These are phyloP conservation scores for Allygus modestus DNA, from an alignment of 2,888 invertebrate genomes.

Conservation along the genomic window DNA sequence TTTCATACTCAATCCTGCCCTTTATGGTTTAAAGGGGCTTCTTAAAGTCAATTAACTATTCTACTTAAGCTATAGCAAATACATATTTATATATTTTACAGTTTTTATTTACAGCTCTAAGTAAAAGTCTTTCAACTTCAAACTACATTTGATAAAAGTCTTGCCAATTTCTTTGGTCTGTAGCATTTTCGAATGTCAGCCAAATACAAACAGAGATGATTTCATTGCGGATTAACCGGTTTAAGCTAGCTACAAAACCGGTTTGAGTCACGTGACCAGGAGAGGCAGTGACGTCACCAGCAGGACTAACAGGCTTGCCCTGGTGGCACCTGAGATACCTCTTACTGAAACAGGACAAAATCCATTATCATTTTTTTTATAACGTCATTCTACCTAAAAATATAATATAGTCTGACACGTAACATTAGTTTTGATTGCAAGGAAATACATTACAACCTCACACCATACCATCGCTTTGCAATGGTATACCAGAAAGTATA, in stretches of 20 bases:
- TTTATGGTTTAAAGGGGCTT: too few species aligned
- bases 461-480: too few species aligned
- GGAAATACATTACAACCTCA: too few species aligned
- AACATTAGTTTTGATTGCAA: too few species aligned
- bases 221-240: background rate
- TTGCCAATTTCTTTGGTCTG: background rate
- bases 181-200: background rate
- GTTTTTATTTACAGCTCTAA: constrained; percentile 14
- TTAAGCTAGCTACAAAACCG: background rate
- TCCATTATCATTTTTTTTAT: too few species aligned
- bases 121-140: background rate
- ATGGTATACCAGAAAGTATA: too few species aligned
- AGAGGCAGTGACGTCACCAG: constrained; percentile 16
- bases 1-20: too few species aligned
- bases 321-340: background rate
- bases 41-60: too few species aligned
- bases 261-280: constrained; percentile 19
- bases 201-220: background rate
- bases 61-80: constrained; percentile 23
- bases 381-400: too few species aligned
- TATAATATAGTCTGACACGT: too few species aligned
- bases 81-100: constrained; percentile 32
- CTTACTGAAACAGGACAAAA: constrained; percentile 18
- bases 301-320: background rate
- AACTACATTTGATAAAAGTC: background rate